Evolutionary conservation across 2,888 invertebrate genomes (phyloP), one percentile per base, ranked within the genome.

Genomic region (Stenodera caucasica): DNA sequence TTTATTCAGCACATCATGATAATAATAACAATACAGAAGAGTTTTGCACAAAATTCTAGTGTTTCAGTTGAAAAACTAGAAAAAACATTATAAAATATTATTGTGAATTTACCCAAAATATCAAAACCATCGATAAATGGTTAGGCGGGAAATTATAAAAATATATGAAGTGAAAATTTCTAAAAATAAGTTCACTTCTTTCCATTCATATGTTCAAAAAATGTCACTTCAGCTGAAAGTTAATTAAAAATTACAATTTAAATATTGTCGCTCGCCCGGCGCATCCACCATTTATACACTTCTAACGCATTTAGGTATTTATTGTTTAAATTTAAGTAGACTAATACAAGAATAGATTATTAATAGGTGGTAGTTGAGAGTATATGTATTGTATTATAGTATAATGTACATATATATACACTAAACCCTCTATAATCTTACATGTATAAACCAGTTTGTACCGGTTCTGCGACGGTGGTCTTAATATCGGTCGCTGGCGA

Each of bases 1-100:
- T 63, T 58, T 53, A 60, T 60, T 56, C 60, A 53, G 30, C 50
- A 30, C 53, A 29, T 35, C 12, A 40, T 12, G 23, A 45, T 45
- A 45, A 45, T 45, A 45, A 45, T 11, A 45, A 12, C n/a, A 23
- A 23, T 45, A 21, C 12, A n/a, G 23, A n/a, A 45, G 8, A 45
- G 23, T 45, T 4, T 12, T 45, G 23, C 21, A 45, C n/a, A 45
- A 23, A 23, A 45, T 45, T 45, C 4, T 21, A 45, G 21, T 45
- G 23, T 45, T 21, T 0, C 26, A 26, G 45, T n/a, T n/a, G n/a
- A n/a, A 18, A 40, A 45, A 45, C 45, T 45, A 2, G 1, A 12
- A 45, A 23, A 45, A 37, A 45, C 23, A 18, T 6, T 23, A 2
- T 45, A 9, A 45, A 45, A 45, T 45, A 40, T 40, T 40, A 45